These are phyloP conservation scores for Anorthoa munda DNA, from an alignment of 2,888 invertebrate genomes.

Conservation along the genomic window DNA sequence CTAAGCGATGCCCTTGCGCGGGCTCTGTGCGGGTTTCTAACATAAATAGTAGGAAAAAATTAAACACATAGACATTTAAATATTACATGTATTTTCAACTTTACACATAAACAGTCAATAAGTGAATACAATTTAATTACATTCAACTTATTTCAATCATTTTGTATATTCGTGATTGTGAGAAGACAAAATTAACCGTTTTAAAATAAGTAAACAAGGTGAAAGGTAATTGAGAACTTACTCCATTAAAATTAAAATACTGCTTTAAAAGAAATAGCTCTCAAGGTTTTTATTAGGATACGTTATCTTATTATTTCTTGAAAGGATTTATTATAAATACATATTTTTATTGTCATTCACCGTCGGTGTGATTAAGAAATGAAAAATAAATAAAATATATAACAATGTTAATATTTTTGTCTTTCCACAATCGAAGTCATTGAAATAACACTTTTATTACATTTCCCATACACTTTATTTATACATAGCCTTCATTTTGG, in stretches of 20 bases:
- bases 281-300: not conserved
- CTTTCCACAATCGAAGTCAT: constrained; percentile 28
- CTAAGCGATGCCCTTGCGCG: no score
- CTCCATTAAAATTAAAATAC: not conserved
- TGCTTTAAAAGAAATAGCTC: no score
- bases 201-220: not conserved
- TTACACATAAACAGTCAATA: constrained; percentile 66
- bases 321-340: no score
- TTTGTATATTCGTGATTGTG: constrained; percentile 14
- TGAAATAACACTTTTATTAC: constrained; percentile 19
- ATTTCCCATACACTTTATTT: constrained; percentile 27
- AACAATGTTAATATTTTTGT: constrained; percentile 1
- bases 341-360: constrained; percentile 7
- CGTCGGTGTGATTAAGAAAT: not conserved
- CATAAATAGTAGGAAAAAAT: constrained; percentile 12
- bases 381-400: no score
- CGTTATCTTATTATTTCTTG: not conserved
- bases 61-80: constrained; percentile 38
- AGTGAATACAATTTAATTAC: constrained; percentile 68
- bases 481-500: constrained; percentile 51
- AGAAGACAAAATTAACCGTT: constrained; percentile 32
- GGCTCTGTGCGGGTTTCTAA: not conserved
- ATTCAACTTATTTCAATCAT: constrained; percentile 55
- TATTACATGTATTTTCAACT: constrained; percentile 68
- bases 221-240: not conserved